Base-by-base conservation (phyloP, 1,140 invertebrate species). In the Cydia fagiglandana region DNA sequence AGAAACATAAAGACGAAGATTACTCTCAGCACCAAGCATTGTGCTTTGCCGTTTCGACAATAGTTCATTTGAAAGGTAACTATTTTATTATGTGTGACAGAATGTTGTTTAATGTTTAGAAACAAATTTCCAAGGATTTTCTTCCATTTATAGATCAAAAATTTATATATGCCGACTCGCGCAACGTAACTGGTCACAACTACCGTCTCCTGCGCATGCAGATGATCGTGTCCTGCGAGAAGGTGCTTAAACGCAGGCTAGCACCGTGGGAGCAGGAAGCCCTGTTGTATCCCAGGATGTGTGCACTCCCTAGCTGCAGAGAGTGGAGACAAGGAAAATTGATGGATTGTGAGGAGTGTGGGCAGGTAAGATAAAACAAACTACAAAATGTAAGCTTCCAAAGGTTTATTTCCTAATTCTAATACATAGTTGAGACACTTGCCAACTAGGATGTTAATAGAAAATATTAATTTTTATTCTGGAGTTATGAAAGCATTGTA, bases 211-310 rank as follows among this genome's bases (percentile, higher is more conserved):
- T 95, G 17, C 88, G 95, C 17, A 93, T 96, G 84, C 93, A 95
- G 74, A 90, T 94, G 79, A 94, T 96, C 50, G 90, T 94, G 0
- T 93, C 94, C 2, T 93, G 95, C 68, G 94, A 96, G 80, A 92
- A 94, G 64, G 88, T 91, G 2, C 83, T 96, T 4, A 94, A 94
- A 53, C 93, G 96, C 47, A 83, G 86, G 6, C 80, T 96, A 28
- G 88, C 94, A 12, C 92, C 95, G 0, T 96, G 94, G 90, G 96
- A 96, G 81, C 94, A 94, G 73, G 96, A 96, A 80, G 94, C 95
- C 0, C 83, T 96, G 4, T 86, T 96, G 2, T 96, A 96, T 81
- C 95, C 96, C 0, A 91, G 94, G 28, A 88, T 95, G 2, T 96
- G 96, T 81, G 83, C 87, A 4, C 86, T 92, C 61, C 78, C 83